phyloP scores from a whole-genome alignment of 2,888 invertebrate genomes.

The Carterocephalus palaemon region DNA sequence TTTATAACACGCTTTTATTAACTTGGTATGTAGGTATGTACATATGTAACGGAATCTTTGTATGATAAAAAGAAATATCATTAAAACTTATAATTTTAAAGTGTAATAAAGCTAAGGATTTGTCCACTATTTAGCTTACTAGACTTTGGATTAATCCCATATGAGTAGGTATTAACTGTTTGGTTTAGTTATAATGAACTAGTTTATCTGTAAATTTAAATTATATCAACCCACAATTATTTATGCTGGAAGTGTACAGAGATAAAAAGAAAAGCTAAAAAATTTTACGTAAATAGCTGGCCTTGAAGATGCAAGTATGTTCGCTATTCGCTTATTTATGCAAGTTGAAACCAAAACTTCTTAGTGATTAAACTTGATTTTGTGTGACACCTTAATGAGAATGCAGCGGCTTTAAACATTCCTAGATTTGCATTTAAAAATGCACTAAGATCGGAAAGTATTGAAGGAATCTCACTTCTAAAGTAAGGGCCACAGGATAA shows the following conservation, averaged over 20 bases:
- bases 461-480: conserved; percentile 42
- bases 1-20: too few species aligned
- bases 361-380: conserved; percentile 57
- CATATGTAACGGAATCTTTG: too few species aligned
- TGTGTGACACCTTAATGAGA: conserved; percentile 49
- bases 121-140: too few species aligned
- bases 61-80: too few species aligned
- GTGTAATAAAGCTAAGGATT: too few species aligned
- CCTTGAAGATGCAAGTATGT: conserved; percentile 49
- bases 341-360: conserved; percentile 45
- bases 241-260: conserved; percentile 17
- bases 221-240: conserved; percentile 19
- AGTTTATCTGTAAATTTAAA: conserved; percentile 7
- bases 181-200: not conserved
- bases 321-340: conserved; percentile 37
- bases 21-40: too few species aligned
- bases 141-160: too few species aligned
- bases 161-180: too few species aligned
- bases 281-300: conserved; percentile 42
- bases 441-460: conserved; percentile 25
- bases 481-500: conserved; percentile 15
- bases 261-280: conserved; percentile 33
- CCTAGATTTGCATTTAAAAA: conserved; percentile 51
- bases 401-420: conserved; percentile 58
- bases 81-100: too few species aligned